Conservation (phyloP, 2,888 invertebrate species). For the Sphaerophoria rueppellii region DNA sequence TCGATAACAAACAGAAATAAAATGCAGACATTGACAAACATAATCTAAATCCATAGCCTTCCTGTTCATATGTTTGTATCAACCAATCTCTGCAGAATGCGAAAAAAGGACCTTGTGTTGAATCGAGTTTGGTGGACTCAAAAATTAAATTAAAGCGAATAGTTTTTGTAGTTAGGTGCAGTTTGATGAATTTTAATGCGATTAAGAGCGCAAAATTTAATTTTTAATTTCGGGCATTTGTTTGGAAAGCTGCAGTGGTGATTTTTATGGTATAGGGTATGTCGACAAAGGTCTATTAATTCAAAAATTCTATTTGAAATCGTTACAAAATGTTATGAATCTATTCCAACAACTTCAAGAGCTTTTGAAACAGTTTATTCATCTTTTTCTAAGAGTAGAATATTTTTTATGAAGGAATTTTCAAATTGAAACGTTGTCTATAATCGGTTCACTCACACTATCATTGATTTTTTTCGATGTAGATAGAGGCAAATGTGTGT, state of each 20-base stretch:
- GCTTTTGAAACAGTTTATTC: too few species aligned
- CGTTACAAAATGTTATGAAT: too few species aligned
- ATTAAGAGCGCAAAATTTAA: slow-evolving; percentile 47
- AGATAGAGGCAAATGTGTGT: background rate
- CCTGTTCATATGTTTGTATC: background rate
- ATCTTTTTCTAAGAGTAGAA: too few species aligned
- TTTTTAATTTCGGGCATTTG: slow-evolving; percentile 8
- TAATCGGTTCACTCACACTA: background rate
- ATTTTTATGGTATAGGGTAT: slow-evolving; percentile 3
- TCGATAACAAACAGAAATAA: background rate
- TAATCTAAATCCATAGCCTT: slow-evolving; percentile 6
- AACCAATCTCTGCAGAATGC: background rate
- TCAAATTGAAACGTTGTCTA: too few species aligned
- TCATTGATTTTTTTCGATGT: background rate
- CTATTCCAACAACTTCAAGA: too few species aligned
- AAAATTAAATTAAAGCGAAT: slow-evolving; percentile 60
- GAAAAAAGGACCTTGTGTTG: slow-evolving; percentile 35
- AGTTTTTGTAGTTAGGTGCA: slow-evolving; percentile 1
- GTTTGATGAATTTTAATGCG: slow-evolving; percentile 59
- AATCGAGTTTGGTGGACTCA: slow-evolving; percentile 31
- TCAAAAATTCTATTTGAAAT: too few species aligned
- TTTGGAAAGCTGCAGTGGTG: background rate
- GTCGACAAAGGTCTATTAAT: background rate
- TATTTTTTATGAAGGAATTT: too few species aligned
- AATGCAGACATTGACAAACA: background rate